Evolutionary conservation across 2,113 vertebrate genomes (phyloP), one percentile per base, ranked within the genome.

Genomic region (Butorides virescens): DNA sequence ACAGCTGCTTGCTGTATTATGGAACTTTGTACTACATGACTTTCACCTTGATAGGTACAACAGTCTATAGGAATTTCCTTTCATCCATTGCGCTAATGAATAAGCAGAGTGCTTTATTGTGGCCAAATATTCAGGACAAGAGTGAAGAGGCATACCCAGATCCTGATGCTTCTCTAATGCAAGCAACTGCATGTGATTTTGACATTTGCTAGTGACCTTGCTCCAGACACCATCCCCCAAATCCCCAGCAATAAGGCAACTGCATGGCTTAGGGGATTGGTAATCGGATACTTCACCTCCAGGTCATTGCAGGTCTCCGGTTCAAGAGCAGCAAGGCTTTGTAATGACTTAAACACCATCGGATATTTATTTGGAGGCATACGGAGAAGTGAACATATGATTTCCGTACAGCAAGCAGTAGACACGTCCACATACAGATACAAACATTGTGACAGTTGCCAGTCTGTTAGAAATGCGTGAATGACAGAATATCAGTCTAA

Each of bases 211-310:
- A 61, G 34, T 53, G 85, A 63, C 65, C 49, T 32, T 42, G 61
- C 52, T 84, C 30, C 78, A 91, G 67, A 36, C 67, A 81, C 75
- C 86, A 92, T 92, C 84, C 80, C 93, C 95, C 96, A 95, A 94
- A 95, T 96, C 87, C 92, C 85, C 63, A 77, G 86, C 86, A 93
- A 84, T 72, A 79, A 96, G 53, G 93, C 86, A 83, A 91, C 68
- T 94, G 86, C 72, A 34, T 75, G 70, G 86, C 58, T 98, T 97
- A 96, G 73, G 90, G 78, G 92, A 96, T 85, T 93, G 90, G 77
- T 94, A 97, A 96, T 88, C 11, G 10, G 90, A 96, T 95, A 92
- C 87, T 88, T 95, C 96, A 93, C 92, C 72, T 89, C 84, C 36
- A 86, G 93, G 95, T 97, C 97, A 95, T n/a, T 2, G 0, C 8